phyloP scores from a whole-genome alignment of 1,140 invertebrate genomes.

The Drosophila sp. region DNA sequence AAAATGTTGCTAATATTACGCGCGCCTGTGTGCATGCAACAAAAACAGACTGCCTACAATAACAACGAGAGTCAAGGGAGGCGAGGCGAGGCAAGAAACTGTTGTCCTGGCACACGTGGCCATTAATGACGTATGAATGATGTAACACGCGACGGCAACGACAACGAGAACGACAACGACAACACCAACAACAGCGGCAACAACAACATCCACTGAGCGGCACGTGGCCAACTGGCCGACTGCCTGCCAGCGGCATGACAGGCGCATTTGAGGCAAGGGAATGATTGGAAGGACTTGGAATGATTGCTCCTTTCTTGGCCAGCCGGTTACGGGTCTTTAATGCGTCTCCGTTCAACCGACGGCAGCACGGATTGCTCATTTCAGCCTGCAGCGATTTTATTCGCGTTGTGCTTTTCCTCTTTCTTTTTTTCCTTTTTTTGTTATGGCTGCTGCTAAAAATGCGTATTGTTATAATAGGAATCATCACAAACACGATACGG shows the following conservation, averaged over 20 bases:
- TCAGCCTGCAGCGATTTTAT: slow-evolving; percentile 55
- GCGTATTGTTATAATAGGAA: slow-evolving; percentile 69
- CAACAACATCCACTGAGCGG: slow-evolving; percentile 38
- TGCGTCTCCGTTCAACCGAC: slow-evolving; percentile 28
- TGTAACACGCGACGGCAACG: slow-evolving; percentile 82
- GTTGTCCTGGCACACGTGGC: slow-evolving; percentile 70
- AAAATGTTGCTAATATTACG: slow-evolving; percentile 67
- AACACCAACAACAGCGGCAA: slow-evolving; percentile 24
- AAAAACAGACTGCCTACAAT: slow-evolving; percentile 75
- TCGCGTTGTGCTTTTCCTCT: slow-evolving; percentile 37
- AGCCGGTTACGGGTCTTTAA: slow-evolving; percentile 67
- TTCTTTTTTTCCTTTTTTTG: slow-evolving; percentile 34
- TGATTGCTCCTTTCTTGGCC: slow-evolving; percentile 55
- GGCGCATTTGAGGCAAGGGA: slow-evolving; percentile 30
- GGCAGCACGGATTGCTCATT: slow-evolving; percentile 58
- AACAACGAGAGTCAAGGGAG: slow-evolving; percentile 52
- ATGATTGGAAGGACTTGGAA: background rate
- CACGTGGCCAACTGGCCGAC: slow-evolving; percentile 73
- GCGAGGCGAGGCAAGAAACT: slow-evolving; percentile 18
- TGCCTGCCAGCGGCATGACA: slow-evolving; percentile 60
- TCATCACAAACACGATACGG: slow-evolving; percentile 30
- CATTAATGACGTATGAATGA: slow-evolving; percentile 85
- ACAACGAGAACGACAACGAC: slow-evolving; percentile 25
- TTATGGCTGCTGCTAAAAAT: slow-evolving; percentile 48
- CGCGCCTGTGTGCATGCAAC: slow-evolving; percentile 59